Conservation (phyloP, 2,113 vertebrate genomes). For the Alouatta palliata region DNA sequence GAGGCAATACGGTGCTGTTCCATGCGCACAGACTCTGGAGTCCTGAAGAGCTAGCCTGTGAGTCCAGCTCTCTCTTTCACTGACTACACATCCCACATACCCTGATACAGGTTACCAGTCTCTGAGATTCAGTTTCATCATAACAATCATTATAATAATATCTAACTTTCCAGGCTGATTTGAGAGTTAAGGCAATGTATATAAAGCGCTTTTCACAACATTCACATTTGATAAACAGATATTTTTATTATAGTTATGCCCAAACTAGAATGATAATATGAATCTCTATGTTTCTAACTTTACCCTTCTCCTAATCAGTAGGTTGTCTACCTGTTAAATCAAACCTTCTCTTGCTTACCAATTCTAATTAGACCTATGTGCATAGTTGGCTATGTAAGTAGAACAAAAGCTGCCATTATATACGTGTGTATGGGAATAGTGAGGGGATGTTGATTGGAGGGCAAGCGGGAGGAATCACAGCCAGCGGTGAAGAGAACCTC, state of each 20-base stretch:
- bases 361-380: background rate
- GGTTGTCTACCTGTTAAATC: background rate
- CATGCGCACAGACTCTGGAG: accelerated
- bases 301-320: background rate
- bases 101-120: accelerated
- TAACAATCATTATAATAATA: too few relatives aligned
- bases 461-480: too few relatives aligned
- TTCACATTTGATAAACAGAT: background rate
- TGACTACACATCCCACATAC: too few relatives aligned
- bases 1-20: accelerated
- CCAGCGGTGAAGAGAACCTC: too few relatives aligned
- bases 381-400: background rate
- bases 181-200: background rate
- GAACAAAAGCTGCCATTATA: background rate
- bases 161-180: background rate
- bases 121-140: background rate
- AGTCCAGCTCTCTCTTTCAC: background rate
- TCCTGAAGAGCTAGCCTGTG: accelerated
- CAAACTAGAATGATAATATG: background rate
- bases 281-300: background rate
- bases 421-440: accelerated
- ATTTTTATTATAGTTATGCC: background rate
- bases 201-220: background rate
- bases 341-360: background rate
- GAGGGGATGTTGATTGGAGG: background rate